Evolutionary conservation across 2,888 invertebrate species (phyloP), one percentile per base, ranked within the genome.

Genomic region (Hoplodrina blanda): DNA sequence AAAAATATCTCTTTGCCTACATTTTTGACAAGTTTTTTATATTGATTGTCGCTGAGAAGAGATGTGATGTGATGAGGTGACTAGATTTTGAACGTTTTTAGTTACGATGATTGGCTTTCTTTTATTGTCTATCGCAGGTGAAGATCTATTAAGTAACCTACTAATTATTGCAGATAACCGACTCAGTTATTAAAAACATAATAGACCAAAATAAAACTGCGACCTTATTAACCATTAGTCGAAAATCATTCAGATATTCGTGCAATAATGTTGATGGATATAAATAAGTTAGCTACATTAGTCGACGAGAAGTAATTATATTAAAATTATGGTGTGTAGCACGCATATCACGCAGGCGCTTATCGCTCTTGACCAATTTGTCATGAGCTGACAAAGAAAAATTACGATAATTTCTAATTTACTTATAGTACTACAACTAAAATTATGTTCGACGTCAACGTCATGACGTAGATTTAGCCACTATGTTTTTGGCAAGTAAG

Each of bases 371-470:
- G 20, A 54, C 63, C 61, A 64, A 76, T 69, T 77, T 78, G 69
- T 69, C 76, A 69, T 59, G 62, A 78, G 62, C 71, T 80, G 80
- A 82, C 80, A 68, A 64, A 64, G 81, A 73, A 68, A 76, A 52
- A 68, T 67, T 65, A 62, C 54, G 62, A 65, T 62, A 73, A 78
- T 54, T 68, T 60, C 11, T 60, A 78, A 62, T 78, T 73, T 41
- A 54, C 19, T 67, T 63, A 68, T 50, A 53, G 49, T 80, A 37
- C 37, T 17, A 61, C 19, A 33, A 57, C 50, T 69, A 25, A 76
- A 46, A 62, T 53, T 63, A 37, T 61, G 19, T 80, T 62, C 1
- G 15, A 37, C 25, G 78, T 56, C 46, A n/a, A 60, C 41, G 19
- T 11, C 25, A 52, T 69, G 41, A 20, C 11, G 41, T 44, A 44